phyloP scores from a whole-genome alignment of 2,113 vertebrate genomes.

The Microcebus ravelobensis region DNA sequence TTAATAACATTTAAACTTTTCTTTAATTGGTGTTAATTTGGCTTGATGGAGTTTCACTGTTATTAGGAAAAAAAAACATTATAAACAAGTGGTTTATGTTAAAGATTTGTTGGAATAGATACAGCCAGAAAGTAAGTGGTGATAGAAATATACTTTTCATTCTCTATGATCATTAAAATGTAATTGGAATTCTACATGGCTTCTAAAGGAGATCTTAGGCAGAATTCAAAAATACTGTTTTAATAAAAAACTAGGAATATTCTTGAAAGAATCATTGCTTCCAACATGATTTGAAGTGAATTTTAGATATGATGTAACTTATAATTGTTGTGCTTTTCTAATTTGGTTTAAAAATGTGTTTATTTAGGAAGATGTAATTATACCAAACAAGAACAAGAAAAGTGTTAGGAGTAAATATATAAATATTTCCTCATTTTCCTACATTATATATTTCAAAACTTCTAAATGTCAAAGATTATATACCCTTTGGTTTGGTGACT shows the following conservation, averaged over 20 bases:
- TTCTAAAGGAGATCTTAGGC: background rate
- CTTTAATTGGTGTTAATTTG: background rate
- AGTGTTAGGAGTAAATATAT: background rate
- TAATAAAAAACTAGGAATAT: background rate
- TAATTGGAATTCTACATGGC: background rate
- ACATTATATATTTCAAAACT: background rate
- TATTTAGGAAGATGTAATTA: background rate
- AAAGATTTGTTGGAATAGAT: background rate
- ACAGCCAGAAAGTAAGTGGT: background rate
- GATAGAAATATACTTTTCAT: background rate
- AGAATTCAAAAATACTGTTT: conserved; percentile 25
- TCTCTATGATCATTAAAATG: background rate
- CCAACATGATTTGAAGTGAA: background rate
- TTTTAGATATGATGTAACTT: conserved; percentile 29
- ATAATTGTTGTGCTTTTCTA: background rate
- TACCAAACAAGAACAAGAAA: background rate
- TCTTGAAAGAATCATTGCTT: conserved; percentile 1
- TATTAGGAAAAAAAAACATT: background rate
- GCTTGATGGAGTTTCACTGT: conserved; percentile 21
- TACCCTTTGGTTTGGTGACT: conserved; percentile 39
- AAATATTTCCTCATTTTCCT: conserved; percentile 38
- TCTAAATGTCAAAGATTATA: conserved; percentile 32
- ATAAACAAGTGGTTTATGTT: background rate
- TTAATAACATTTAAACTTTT: conserved; percentile 6
- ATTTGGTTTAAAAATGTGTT: background rate